Evolutionary conservation across 2,888 invertebrate genomes (phyloP), one percentile per base, ranked within the genome.

Genomic region (Chironomus tentans): DNA sequence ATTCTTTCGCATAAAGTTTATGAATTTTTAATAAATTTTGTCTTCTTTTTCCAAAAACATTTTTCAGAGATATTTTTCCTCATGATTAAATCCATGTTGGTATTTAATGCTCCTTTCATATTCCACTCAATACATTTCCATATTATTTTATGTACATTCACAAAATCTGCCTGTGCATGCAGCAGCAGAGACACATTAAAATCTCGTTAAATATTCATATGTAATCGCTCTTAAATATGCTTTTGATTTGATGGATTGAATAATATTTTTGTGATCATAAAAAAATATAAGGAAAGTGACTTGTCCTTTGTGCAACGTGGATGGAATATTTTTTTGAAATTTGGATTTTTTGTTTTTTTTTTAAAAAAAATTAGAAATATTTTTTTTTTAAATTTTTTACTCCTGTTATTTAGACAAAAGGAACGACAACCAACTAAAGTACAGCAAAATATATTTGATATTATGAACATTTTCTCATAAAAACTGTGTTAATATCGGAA

Each of bases 201-300:
- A 76, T 77, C 77, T 68, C 76, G 73, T 77, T 61, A 77, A 77
- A 74, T 77, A 77, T 77, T 76, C 75, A 77, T 74, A 72, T 50
- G 65, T 76, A 76, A 74, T 74, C 68, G 24, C 38, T 47, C 74
- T 24, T 68, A 47, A 72, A 68, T 61, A 76, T 69, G 48, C 76
- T 48, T 69, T 69, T 76, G 76, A 56, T 76, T 65, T 24, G 24
- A 65, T 65, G 65, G 21, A 65, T 65, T 65, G 56, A n/a, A 56
- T 15, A 56, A 56, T 56, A n/a, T 56, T 56, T 56, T 56, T 38
- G 38, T 38, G 38, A 38, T 10, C 38, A 38, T 65, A 22, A 24
- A 24, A 12, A 24, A 13, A 13, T 21, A 65, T 24, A 13, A 18
- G 21, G n/a, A 21, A 65, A 15, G 22, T 24, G 22, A 24, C 3